Evolutionary conservation across 1,140 invertebrate species (phyloP).

Genomic region (Laupala kohalensis): DNA sequence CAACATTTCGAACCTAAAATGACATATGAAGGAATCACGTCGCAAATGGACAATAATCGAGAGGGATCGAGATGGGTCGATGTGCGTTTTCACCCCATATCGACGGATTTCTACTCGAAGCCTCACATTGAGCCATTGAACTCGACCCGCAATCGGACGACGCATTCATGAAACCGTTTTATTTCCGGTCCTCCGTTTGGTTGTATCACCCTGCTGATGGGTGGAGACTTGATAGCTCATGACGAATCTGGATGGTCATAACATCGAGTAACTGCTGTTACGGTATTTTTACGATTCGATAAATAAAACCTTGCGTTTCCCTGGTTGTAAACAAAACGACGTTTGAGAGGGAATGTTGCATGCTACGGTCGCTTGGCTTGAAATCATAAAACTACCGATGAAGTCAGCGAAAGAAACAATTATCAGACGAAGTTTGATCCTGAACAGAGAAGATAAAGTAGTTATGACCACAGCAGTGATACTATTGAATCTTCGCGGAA

Average conservation of each 20-base stretch:
- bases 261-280: neutral
- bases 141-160: neutral
- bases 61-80: too few relatives aligned
- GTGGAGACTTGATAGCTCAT: neutral
- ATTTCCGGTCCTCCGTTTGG: neutral
- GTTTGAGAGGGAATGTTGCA: too few relatives aligned
- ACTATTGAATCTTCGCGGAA: too few relatives aligned
- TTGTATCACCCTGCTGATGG: neutral
- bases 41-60: too few relatives aligned
- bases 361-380: neutral
- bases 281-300: neutral
- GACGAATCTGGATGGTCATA: neutral
- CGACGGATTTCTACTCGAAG: neutral
- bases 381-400: neutral
- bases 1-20: too few relatives aligned
- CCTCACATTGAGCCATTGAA: neutral
- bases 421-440: neutral
- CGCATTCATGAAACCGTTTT: neutral
- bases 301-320: neutral
- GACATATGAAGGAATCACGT: too few relatives aligned
- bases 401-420: neutral
- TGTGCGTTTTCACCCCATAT: neutral
- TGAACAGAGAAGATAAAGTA: neutral
- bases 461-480: neutral
- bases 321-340: neutral